Percentiles rank a stretch among this genome's conserved stretches.
These are phyloP conservation scores for Setipinna tenuifilis DNA, from an alignment of 2,797 vertebrate species.

Conservation along the genomic window DNA sequence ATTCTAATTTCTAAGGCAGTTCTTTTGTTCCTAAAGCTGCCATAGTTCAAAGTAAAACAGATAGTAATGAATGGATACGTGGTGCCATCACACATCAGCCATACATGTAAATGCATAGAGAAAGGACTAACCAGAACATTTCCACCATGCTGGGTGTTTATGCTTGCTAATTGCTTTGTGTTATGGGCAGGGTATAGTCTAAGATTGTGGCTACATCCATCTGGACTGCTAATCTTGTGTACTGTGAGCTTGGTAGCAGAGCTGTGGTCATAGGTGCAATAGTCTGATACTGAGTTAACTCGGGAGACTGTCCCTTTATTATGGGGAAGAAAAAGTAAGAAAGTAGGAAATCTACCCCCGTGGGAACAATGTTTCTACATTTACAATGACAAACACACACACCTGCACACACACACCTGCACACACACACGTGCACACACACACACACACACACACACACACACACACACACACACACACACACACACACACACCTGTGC, in stretches of 20 bases:
- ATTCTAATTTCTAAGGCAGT: too few species aligned
- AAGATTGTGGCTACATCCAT: background rate
- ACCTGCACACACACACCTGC: too few species aligned
- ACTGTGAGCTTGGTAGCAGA: background rate
- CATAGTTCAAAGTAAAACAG: too few species aligned
- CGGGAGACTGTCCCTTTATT: background rate
- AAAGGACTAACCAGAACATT: background rate
- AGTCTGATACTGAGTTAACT: constrained; percentile 1
- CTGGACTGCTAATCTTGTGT: background rate
- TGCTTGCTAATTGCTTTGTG: background rate
- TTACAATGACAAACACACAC: background rate
- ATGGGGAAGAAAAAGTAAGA: background rate
- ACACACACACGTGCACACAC: too few species aligned
- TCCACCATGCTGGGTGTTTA: background rate
- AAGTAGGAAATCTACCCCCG: background rate
- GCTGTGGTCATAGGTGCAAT: background rate
- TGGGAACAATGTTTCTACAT: background rate
- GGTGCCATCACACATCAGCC: background rate
- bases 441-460: background rate
- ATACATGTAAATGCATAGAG: background rate
- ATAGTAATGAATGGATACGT: background rate
- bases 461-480: background rate
- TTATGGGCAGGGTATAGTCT: background rate
- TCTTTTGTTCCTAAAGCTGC: background rate
- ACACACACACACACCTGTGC: background rate